Evolutionary conservation across 2,113 vertebrate species (phyloP), one percentile per base, ranked within the genome.

Genomic region (Oplegnathus fasciatus): DNA sequence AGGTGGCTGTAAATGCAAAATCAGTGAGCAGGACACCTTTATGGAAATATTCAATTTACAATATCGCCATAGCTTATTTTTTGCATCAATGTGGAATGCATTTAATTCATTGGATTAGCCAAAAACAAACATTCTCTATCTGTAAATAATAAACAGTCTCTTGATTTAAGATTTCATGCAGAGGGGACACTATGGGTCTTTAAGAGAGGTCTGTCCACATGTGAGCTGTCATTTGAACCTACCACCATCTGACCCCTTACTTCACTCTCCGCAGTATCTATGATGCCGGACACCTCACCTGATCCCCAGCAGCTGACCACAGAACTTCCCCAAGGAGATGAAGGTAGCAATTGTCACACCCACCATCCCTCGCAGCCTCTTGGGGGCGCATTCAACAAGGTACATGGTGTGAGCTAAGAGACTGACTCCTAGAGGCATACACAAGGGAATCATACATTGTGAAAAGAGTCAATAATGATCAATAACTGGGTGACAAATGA

Each of bases 251-350:
- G 65, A 78, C 50, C 67, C 30, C 30, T 24, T 9, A 32, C 28
- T 37, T 54, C 28, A 66, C 66, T 48, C 73, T n/a, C 6, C 34
- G 46, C n/a, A 13, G 44, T 72, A 55, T 73, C 18, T 9, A 32
- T 74, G 42, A 92, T 28, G 14, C 81, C 44, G 1, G 64, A 46
- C 13, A 37, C 30, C 92, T 77, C 90, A 97, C 97, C 96, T 96
- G 92, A 97, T 94, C 73, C 97, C 96, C 81, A 97, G 80, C 77
- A 95, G 85, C 90, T 97, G 97, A 73, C 96, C 96, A 32, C 17
- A 61, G 26, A 97, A 96, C 89, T 95, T 97, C 14, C 96, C 97
- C 0, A 83, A 0, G 0, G 95, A 94, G 6, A 92, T 40, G n/a
- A 95, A 95, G 64, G 93, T 94, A 6, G 92, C 88, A 8, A 94